phyloP scores from a whole-genome alignment of 2,113 vertebrate genomes.

The Tachycineta bicolor region DNA sequence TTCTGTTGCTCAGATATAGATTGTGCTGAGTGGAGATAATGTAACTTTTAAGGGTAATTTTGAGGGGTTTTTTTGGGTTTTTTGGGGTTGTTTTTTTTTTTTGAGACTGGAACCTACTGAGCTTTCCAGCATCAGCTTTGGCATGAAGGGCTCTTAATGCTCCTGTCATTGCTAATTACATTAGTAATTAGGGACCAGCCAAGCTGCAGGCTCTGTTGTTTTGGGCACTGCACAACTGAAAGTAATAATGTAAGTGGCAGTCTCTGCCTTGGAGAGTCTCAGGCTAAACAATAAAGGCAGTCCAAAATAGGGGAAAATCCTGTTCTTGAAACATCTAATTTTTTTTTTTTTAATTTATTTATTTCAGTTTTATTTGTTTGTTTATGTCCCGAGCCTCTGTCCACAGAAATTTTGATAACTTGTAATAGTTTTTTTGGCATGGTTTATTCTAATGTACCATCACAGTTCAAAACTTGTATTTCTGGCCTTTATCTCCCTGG shows the following conservation, averaged over 20 bases:
- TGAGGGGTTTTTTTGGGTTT: not conserved
- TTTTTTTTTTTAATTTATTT: not conserved
- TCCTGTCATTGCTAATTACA: not conserved
- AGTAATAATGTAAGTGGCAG: not conserved
- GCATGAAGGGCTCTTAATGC: not conserved
- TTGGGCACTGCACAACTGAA: not conserved
- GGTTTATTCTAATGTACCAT: not conserved
- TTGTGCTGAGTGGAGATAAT: not conserved
- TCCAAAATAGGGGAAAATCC: not conserved
- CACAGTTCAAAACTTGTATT: constrained; percentile 18
- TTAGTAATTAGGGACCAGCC: not conserved
- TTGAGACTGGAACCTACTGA: not conserved
- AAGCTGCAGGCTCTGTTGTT: not conserved
- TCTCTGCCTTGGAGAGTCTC: not conserved
- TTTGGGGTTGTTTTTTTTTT: not conserved
- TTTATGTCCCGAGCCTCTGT: not conserved
- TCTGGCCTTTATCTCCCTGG: constrained; percentile 48
- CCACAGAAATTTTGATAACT: not conserved
- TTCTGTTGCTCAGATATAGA: not conserved
- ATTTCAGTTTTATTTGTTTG: too few species aligned
- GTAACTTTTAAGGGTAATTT: not conserved
- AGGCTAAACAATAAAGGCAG: not conserved
- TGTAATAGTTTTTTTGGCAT: not conserved
- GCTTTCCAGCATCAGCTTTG: not conserved
- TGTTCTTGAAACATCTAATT: not conserved